These are phyloP conservation scores for Rutpela maculata DNA, from an alignment of 2,888 invertebrate genomes.

Conservation along the genomic window DNA sequence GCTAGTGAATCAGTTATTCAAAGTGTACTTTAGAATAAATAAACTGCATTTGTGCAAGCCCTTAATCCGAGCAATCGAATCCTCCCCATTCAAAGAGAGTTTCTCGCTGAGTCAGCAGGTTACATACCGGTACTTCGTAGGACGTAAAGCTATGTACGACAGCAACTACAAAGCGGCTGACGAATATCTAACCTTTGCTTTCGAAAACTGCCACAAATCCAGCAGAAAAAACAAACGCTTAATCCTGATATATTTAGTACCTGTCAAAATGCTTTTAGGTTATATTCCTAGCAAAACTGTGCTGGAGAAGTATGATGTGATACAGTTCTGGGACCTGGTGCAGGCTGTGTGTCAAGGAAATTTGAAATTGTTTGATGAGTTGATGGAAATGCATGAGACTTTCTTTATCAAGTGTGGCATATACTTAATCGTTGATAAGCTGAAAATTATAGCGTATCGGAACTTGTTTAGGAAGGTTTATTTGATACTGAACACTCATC, in stretches of 20 bases:
- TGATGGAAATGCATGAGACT: constrained; percentile 89
- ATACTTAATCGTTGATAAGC: constrained; percentile 96
- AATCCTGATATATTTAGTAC: constrained; percentile 95
- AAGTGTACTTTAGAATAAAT: constrained; percentile 89
- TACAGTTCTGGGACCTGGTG: constrained; percentile 93
- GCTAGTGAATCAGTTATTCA: constrained; percentile 97
- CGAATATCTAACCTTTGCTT: constrained; percentile 93
- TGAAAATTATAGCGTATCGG: constrained; percentile 95
- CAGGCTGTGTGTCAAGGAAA: constrained; percentile 94
- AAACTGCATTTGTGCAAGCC: constrained; percentile 94
- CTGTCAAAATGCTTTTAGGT: constrained; percentile 97
- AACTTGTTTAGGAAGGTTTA: constrained; percentile 97
- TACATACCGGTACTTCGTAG: constrained; percentile 97
- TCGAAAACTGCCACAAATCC: constrained; percentile 89
- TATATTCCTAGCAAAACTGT: constrained; percentile 91
- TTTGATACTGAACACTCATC: constrained; percentile 85
- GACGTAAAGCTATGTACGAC: constrained; percentile 98
- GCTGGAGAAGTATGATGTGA: constrained; percentile 91
- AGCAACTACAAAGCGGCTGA: constrained; percentile 96
- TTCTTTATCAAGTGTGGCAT: constrained; percentile 98
- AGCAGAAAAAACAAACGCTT: constrained; percentile 91
- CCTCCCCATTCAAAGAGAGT: constrained; percentile 90
- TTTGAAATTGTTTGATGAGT: constrained; percentile 86
- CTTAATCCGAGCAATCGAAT: constrained; percentile 96
- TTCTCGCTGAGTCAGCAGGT: constrained; percentile 95